Conservation (phyloP, 1,140 invertebrate species). For the Drosophila rufa region DNA sequence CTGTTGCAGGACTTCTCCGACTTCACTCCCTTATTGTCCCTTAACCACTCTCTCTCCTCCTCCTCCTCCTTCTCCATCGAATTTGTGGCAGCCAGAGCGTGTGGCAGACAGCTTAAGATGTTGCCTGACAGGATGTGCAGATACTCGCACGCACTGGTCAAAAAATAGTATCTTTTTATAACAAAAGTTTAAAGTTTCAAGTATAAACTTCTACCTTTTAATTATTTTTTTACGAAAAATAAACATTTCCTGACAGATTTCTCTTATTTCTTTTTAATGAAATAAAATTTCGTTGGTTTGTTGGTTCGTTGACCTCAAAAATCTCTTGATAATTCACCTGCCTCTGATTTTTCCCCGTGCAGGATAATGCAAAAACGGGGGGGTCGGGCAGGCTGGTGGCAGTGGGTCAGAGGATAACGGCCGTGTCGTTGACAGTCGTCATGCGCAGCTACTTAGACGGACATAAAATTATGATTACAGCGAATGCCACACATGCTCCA, state of each 20-base stretch:
- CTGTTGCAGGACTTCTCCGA: conserved; percentile 39
- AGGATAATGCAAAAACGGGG: conserved; percentile 7
- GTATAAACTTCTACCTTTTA: too few relatives aligned
- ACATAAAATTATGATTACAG: conserved; percentile 83
- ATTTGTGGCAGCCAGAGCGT: conserved; percentile 43
- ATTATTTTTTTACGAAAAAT: too few relatives aligned
- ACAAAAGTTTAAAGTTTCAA: too few relatives aligned
- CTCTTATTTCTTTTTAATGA: too few relatives aligned
- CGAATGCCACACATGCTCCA: conserved; percentile 74
- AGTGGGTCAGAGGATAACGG: conserved; percentile 32
- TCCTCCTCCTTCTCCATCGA: not conserved
- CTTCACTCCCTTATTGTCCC: not conserved
- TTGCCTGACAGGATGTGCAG: conserved; percentile 23
- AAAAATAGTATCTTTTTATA: not conserved
- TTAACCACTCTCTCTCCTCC: too few relatives aligned
- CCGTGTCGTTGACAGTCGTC: conserved; percentile 76
- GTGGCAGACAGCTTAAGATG: conserved; percentile 54
- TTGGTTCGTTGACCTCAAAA: too few relatives aligned
- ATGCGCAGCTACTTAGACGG: conserved; percentile 78
- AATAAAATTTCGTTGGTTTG: too few relatives aligned
- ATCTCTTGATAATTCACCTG: not conserved
- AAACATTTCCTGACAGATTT: too few relatives aligned
- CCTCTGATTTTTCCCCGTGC: conserved; percentile 10
- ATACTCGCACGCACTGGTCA: conserved; percentile 4
- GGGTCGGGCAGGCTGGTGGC: not conserved